These are phyloP conservation scores for Aphelocoma californica DNA, from an alignment of 2,797 vertebrate genomes.

Conservation along the genomic window DNA sequence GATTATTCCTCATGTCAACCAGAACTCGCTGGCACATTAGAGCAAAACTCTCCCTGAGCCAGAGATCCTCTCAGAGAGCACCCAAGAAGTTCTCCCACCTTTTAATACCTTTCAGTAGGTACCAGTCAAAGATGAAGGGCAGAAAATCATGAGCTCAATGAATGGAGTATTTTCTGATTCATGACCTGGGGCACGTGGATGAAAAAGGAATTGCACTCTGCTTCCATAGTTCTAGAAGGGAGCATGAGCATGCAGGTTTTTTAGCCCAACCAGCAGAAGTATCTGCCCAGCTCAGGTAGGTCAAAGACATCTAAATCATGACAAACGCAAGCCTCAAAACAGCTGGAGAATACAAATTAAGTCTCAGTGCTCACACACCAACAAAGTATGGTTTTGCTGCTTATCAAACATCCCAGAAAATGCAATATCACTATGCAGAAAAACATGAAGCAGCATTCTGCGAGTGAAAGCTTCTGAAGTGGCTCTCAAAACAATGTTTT, in stretches of 20 bases:
- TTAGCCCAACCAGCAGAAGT: neutral
- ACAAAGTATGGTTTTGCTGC: neutral
- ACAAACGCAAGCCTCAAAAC: neutral
- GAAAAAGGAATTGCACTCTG: neutral
- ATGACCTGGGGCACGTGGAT: neutral
- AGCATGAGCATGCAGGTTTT: neutral
- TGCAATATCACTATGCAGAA: neutral
- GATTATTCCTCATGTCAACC: neutral
- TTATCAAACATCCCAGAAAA: neutral
- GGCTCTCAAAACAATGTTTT: neutral
- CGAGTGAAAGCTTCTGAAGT: neutral
- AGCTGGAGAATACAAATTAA: neutral
- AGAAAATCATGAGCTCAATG: neutral
- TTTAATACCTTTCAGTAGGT: neutral
- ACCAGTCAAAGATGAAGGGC: neutral
- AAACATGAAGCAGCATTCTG: neutral
- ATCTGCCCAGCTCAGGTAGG: neutral
- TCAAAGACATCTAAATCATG: neutral
- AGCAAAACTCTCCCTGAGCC: neutral
- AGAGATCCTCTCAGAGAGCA: neutral
- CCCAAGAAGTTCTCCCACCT: neutral
- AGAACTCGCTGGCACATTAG: neutral
- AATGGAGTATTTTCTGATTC: neutral
- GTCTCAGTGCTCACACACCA: neutral
- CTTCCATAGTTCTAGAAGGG: neutral